Evolutionary conservation across 2,888 invertebrate genomes (phyloP).

Genomic region (Pollenia griseotomentosa): DNA sequence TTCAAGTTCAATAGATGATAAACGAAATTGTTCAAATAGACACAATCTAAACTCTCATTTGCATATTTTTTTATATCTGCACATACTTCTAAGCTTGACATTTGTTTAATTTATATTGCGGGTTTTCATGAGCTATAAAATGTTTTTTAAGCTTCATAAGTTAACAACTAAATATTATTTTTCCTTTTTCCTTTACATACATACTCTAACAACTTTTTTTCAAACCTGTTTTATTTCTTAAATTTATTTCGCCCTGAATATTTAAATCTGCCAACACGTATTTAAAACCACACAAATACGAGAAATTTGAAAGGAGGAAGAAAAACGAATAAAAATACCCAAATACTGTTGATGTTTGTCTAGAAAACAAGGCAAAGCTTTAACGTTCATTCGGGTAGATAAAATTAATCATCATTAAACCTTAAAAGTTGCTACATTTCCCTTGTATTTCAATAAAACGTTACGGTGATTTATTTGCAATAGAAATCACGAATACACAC

Average conservation of each 20-base stretch:
- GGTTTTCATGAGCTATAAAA: not conserved
- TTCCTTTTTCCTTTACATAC: too few relatives aligned
- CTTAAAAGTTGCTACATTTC: constrained; percentile 43
- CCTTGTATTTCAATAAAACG: constrained; percentile 5
- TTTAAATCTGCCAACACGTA: too few relatives aligned
- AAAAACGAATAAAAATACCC: not conserved
- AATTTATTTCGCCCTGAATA: too few relatives aligned
- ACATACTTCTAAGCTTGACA: not conserved
- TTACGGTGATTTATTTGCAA: not conserved
- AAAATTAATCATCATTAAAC: constrained; percentile 47
- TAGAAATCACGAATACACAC: not conserved
- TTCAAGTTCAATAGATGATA: too few relatives aligned
- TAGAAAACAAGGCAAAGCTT: not conserved
- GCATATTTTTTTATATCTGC: too few relatives aligned
- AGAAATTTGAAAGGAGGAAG: not conserved
- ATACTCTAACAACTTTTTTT: too few relatives aligned
- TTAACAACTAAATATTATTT: too few relatives aligned
- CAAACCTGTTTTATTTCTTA: too few relatives aligned
- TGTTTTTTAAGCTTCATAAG: too few relatives aligned
- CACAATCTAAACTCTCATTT: too few relatives aligned
- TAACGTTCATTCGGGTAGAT: not conserved
- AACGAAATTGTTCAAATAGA: too few relatives aligned
- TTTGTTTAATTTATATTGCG: not conserved
- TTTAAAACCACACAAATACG: not conserved
- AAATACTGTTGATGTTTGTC: not conserved